phyloP scores from a whole-genome alignment of 2,888 invertebrate genomes.

The Rhingia campestris region DNA sequence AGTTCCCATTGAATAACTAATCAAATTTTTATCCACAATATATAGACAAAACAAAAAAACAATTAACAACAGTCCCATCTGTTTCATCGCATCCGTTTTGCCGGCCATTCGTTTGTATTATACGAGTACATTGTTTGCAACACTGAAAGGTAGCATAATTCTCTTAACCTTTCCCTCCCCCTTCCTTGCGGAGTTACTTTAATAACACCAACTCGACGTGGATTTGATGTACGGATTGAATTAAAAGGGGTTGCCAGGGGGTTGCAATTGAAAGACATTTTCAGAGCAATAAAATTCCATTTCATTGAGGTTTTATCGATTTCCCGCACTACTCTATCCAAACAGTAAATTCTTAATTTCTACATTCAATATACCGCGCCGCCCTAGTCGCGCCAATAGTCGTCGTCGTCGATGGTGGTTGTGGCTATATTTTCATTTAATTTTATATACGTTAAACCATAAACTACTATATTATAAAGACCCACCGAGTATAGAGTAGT shows the following conservation, averaged over 20 bases:
- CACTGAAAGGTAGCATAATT: constrained; percentile 36
- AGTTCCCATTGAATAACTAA: not conserved
- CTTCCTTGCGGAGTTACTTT: constrained; percentile 33
- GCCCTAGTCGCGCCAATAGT: not conserved
- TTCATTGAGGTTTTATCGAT: constrained; percentile 73
- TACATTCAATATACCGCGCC: constrained; percentile 34
- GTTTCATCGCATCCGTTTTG: constrained; percentile 24
- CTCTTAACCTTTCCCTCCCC: constrained; percentile 5
- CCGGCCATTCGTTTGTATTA: constrained; percentile 10
- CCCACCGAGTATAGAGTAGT: constrained; percentile 32
- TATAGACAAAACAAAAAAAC: constrained; percentile 26
- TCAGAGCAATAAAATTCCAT: constrained; percentile 68
- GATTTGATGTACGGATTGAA: constrained; percentile 33
- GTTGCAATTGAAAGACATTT: constrained; percentile 54
- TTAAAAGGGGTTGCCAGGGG: constrained; percentile 28
- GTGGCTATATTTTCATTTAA: constrained; percentile 65
- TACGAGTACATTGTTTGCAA: constrained; percentile 26
- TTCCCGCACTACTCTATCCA: constrained; percentile 64
- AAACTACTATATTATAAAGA: constrained; percentile 71
- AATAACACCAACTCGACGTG: constrained; percentile 50
- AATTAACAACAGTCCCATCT: constrained; percentile 47
- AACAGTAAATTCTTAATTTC: constrained; percentile 74
- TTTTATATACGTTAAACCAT: constrained; percentile 69
- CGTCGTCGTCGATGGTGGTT: constrained; percentile 9
- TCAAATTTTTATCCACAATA: not conserved